Evolutionary conservation across 2,888 invertebrate species (phyloP).

Genomic region (Cantharis nigra): DNA sequence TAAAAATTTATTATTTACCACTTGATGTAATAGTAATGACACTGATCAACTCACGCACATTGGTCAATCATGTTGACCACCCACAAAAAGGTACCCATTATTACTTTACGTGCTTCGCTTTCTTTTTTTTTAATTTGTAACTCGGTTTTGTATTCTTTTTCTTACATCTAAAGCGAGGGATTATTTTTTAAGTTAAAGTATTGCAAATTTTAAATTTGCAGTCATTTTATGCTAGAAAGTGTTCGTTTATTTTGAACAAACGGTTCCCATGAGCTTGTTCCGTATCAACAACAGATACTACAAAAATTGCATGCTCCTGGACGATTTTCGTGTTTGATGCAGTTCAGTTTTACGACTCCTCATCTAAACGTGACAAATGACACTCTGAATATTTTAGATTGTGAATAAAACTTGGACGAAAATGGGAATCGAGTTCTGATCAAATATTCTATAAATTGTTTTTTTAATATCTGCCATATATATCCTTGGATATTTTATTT

Average conservation of each 20-base stretch:
- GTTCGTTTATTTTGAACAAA: constrained; percentile 1
- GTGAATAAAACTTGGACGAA: not conserved
- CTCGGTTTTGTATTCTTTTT: not conserved
- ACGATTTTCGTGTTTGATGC: constrained; percentile 34
- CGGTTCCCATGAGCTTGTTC: not conserved
- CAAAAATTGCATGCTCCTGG: constrained; percentile 33
- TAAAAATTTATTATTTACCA: not conserved
- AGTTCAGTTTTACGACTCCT: constrained; percentile 36
- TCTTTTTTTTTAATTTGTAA: not conserved
- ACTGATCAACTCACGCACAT: not conserved
- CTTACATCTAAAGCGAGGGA: not conserved
- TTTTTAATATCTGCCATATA: not conserved
- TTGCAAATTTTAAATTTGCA: not conserved
- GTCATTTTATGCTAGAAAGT: not conserved
- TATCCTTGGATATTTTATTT: not conserved
- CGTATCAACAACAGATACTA: constrained; percentile 23
- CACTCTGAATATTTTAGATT: constrained; percentile 33
- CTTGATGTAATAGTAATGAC: not conserved
- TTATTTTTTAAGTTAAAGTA: not conserved
- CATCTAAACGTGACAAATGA: constrained; percentile 36
- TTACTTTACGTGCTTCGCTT: not conserved
- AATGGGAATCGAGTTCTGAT: not conserved
- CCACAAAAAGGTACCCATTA: not conserved
- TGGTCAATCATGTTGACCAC: not conserved
- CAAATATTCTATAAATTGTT: constrained; percentile 2